Conservation (phyloP, 2,797 vertebrate genomes). For the Rallus crepitans region DNA sequence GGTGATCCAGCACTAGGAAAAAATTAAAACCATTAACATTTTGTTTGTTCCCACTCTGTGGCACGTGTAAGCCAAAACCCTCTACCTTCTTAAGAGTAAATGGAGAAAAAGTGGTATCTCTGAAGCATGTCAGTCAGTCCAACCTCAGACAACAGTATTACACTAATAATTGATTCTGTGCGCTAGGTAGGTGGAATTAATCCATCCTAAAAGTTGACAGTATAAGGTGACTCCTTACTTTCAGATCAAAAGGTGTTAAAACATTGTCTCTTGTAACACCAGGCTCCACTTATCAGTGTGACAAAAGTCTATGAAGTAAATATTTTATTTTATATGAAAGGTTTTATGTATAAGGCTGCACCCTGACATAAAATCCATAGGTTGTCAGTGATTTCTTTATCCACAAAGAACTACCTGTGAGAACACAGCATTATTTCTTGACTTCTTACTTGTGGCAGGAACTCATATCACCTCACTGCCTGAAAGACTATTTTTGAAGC, state of each 20-base stretch:
- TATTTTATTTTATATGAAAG: not conserved
- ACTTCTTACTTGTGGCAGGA: not conserved
- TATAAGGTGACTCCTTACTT: not conserved
- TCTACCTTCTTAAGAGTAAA: not conserved
- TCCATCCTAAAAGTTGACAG: not conserved
- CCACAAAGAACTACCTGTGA: not conserved
- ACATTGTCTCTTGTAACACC: not conserved
- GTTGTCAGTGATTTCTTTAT: not conserved
- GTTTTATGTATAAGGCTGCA: not conserved
- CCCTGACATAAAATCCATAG: not conserved
- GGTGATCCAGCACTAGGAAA: not conserved
- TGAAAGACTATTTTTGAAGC: not conserved
- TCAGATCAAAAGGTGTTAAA: not conserved
- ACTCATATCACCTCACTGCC: not conserved
- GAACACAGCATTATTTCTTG: not conserved
- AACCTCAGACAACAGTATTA: not conserved
- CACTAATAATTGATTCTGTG: not conserved
- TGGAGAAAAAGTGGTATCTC: not conserved
- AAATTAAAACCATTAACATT: not conserved
- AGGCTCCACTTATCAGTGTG: not conserved
- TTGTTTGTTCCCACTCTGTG: not conserved
- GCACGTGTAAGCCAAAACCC: not conserved
- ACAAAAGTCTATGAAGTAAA: not conserved
- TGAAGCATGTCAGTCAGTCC: not conserved
- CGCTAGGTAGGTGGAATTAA: not conserved